Conservation (phyloP, 2,888 invertebrate species). For the Tethea ocularis region DNA sequence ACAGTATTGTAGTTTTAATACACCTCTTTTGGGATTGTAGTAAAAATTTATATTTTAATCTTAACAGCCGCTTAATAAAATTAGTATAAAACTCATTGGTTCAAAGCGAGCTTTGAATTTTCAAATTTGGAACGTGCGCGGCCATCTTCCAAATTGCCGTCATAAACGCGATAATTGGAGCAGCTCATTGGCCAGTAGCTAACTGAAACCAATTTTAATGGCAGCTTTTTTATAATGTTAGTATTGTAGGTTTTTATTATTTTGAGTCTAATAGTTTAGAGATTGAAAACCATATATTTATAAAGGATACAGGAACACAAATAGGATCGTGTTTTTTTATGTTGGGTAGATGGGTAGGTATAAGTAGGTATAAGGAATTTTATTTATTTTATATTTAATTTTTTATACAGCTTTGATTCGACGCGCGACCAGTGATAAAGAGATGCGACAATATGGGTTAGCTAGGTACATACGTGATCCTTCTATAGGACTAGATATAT, state of each 20-base stretch:
- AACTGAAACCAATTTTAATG: constrained; percentile 72
- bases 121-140: constrained; percentile 66
- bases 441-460: too few species aligned
- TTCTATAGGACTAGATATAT: too few species aligned
- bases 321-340: too few species aligned
- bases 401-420: too few species aligned
- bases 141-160: constrained; percentile 76
- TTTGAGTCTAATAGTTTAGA: not conserved
- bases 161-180: constrained; percentile 76
- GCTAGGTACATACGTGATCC: too few species aligned
- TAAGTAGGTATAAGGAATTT: too few species aligned
- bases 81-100: constrained; percentile 73
- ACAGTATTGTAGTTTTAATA: too few species aligned
- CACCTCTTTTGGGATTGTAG: too few species aligned
- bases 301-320: too few species aligned
- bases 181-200: constrained; percentile 76
- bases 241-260: constrained; percentile 7
- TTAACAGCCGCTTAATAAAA: constrained; percentile 67
- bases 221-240: constrained; percentile 24
- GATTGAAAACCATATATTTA: not conserved
- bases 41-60: constrained; percentile 18
- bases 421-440: too few species aligned
- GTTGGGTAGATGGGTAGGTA: too few species aligned
- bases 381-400: too few species aligned
- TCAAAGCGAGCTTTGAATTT: constrained; percentile 67